Conservation (phyloP, 2,797 vertebrate species). For the Novumbra hubbsi region DNA sequence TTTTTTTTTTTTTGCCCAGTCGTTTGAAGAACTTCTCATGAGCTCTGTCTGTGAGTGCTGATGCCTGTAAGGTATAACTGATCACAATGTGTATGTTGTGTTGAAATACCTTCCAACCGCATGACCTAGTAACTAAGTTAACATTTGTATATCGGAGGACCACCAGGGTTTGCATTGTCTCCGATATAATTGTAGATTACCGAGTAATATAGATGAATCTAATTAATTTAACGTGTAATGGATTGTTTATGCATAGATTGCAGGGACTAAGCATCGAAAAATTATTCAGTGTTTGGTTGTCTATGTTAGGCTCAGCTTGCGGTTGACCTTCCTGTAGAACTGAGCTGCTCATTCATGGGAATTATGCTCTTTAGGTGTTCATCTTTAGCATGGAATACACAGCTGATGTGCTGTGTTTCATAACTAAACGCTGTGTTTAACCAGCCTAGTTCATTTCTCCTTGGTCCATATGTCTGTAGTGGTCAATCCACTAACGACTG, state of each 20-base stretch:
- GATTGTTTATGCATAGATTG: slow-evolving; percentile 40
- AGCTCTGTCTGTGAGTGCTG: neutral
- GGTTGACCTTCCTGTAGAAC: slow-evolving; percentile 13
- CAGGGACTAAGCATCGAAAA: slow-evolving; percentile 19
- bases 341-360: slow-evolving; percentile 35
- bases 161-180: slow-evolving; percentile 6
- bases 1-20: neutral
- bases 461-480: slow-evolving; percentile 27
- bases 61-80: neutral
- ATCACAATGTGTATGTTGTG: neutral
- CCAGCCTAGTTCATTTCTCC: slow-evolving; percentile 15
- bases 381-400: neutral
- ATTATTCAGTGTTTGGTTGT: slow-evolving; percentile 42
- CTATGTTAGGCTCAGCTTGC: slow-evolving; percentile 36
- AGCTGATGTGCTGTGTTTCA: neutral
- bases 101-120: neutral
- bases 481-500: slow-evolving; percentile 41
- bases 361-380: slow-evolving; percentile 25
- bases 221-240: slow-evolving; percentile 33
- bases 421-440: neutral
- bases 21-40: neutral
- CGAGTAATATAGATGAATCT: neutral
- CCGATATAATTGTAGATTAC: neutral
- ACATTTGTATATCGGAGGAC: neutral
- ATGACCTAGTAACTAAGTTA: neutral